Conservation (phyloP, 1,140 invertebrate species). For the Megalonaias nervosa region DNA sequence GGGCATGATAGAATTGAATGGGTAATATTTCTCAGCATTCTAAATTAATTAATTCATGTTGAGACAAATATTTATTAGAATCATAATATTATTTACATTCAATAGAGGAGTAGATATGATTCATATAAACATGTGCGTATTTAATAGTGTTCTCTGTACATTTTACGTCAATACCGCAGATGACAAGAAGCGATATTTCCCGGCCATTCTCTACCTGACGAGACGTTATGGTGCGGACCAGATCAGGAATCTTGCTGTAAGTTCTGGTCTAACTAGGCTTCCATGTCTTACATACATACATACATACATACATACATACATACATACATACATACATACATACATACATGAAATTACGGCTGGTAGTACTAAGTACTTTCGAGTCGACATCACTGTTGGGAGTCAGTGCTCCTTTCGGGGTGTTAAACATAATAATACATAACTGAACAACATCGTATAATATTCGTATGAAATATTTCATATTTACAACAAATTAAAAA, state of each 20-base stretch:
- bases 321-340: too few relatives aligned
- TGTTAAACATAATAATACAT: too few relatives aligned
- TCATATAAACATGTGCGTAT: not conserved
- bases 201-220: slow-evolving; percentile 11
- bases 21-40: not conserved
- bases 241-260: slow-evolving; percentile 34
- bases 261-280: not conserved
- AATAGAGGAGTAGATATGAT: not conserved
- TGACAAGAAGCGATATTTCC: slow-evolving; percentile 5
- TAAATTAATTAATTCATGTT: not conserved
- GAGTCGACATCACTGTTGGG: too few relatives aligned
- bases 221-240: slow-evolving; percentile 27
- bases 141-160: not conserved
- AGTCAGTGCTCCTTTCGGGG: too few relatives aligned
- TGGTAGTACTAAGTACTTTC: too few relatives aligned
- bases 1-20: not conserved
- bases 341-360: too few relatives aligned
- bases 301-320: too few relatives aligned
- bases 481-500: too few relatives aligned
- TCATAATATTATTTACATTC: not conserved
- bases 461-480: too few relatives aligned
- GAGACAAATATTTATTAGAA: not conserved
- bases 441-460: too few relatives aligned
- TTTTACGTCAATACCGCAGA: not conserved
- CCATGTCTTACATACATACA: too few relatives aligned